Evolutionary conservation across 2,888 invertebrate species (phyloP).

Genomic region (Cataglyphis cursor): DNA sequence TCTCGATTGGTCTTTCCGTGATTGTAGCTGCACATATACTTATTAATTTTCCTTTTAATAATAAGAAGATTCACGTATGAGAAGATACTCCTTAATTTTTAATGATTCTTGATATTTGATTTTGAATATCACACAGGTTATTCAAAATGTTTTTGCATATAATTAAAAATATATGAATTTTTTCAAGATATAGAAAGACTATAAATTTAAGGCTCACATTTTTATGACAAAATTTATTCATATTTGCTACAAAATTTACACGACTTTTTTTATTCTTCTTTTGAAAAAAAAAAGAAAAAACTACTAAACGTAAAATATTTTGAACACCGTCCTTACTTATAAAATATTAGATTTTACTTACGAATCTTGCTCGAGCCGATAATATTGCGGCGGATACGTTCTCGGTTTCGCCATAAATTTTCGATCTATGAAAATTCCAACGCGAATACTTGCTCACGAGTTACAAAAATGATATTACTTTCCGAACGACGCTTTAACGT

Average conservation of each 20-base stretch:
- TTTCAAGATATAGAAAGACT: too few species aligned
- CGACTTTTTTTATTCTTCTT: neutral
- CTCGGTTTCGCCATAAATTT: slow-evolving; percentile 38
- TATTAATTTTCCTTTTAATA: neutral
- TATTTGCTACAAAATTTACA: neutral
- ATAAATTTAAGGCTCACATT: neutral
- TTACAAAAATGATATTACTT: slow-evolving; percentile 51
- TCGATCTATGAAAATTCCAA: slow-evolving; percentile 40
- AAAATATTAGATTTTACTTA: slow-evolving; percentile 17
- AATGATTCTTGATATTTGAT: neutral
- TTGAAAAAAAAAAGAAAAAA: neutral
- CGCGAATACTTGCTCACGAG: slow-evolving; percentile 36
- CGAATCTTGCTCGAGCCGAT: neutral
- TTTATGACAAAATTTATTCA: neutral
- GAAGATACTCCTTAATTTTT: neutral
- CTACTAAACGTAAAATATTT: neutral
- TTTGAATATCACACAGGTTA: neutral
- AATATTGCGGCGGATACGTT: slow-evolving; percentile 4
- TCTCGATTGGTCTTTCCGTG: slow-evolving; percentile 17
- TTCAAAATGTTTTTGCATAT: neutral
- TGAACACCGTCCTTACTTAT: neutral
- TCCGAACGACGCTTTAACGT: slow-evolving; percentile 47
- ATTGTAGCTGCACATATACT: neutral
- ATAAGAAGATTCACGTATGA: neutral
- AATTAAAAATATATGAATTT: neutral